phyloP scores from a whole-genome alignment of 2,888 invertebrate genomes.

The Mongoloraphidia duomilia region DNA sequence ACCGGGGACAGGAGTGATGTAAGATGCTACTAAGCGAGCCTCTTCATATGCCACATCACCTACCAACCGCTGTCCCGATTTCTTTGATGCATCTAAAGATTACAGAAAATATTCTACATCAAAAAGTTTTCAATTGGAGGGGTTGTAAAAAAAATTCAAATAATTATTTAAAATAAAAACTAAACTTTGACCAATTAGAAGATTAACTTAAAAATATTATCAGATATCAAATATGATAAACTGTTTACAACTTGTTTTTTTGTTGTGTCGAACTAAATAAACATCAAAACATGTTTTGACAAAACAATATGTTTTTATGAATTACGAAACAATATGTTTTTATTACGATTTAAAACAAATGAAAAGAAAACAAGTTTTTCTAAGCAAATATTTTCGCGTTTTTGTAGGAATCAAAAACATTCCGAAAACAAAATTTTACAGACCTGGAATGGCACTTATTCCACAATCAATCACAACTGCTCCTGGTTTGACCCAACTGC shows the following conservation, averaged over 20 bases:
- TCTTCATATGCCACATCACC: slow-evolving; percentile 87
- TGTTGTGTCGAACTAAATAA: too few species aligned
- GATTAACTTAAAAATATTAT: background rate
- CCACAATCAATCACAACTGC: slow-evolving; percentile 98
- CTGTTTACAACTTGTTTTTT: too few species aligned
- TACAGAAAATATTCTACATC: background rate
- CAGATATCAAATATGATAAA: too few species aligned
- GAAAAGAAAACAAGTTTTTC: background rate
- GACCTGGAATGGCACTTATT: slow-evolving; percentile 83
- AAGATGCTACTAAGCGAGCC: slow-evolving; percentile 65
- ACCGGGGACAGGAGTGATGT: slow-evolving; percentile 89
- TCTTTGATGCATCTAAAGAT: slow-evolving; percentile 53
- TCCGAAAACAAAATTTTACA: slow-evolving; percentile 9
- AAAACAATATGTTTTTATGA: too few species aligned
- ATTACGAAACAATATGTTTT: too few species aligned
- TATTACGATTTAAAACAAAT: background rate
- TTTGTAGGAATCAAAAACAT: background rate
- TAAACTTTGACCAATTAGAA: background rate
- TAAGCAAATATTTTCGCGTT: too few species aligned
- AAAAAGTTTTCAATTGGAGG: background rate
- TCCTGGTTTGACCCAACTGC: slow-evolving; percentile 93
- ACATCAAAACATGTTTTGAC: too few species aligned
- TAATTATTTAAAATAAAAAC: background rate
- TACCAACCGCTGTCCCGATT: slow-evolving; percentile 70
- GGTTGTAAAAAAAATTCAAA: background rate